Conservation (phyloP, 2,113 vertebrate genomes). For the Sorex fumeus region DNA sequence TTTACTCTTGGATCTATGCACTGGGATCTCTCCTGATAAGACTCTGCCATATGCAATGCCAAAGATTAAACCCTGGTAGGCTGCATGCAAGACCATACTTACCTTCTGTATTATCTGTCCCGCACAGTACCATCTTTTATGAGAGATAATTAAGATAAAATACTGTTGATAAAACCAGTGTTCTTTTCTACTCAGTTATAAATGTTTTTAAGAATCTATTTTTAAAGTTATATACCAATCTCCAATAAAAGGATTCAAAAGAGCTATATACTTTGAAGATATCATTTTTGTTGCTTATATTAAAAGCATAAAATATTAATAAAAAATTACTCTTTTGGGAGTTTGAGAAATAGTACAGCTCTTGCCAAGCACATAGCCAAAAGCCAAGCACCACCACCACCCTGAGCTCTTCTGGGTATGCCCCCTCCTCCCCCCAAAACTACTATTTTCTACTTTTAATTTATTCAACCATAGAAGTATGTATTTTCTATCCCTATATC, state of each 20-base stretch:
- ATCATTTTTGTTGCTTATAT: background rate
- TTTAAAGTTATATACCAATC: background rate
- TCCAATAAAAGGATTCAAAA: constrained; percentile 15
- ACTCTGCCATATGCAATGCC: no score
- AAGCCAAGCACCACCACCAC: no score
- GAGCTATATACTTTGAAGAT: constrained; percentile 39
- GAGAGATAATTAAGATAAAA: background rate
- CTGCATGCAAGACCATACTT: no score
- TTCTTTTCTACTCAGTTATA: constrained; percentile 53
- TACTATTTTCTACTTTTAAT: background rate
- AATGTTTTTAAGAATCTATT: background rate
- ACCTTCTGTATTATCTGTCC: no score
- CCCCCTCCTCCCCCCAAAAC: no score
- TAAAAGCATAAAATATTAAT: background rate
- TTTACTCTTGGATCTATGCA: no score
- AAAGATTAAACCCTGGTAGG: no score
- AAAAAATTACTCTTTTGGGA: no score
- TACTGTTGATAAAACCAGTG: background rate
- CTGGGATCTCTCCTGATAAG: no score
- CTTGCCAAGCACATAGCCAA: no score
- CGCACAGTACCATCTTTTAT: constrained; percentile 33
- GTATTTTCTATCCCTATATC: background rate
- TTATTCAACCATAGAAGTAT: constrained; percentile 19
- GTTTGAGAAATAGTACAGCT: no score
- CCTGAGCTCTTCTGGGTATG: no score